Evolutionary conservation across 2,888 invertebrate genomes (phyloP), one percentile per base, ranked within the genome.

Genomic region (Nezara viridula): DNA sequence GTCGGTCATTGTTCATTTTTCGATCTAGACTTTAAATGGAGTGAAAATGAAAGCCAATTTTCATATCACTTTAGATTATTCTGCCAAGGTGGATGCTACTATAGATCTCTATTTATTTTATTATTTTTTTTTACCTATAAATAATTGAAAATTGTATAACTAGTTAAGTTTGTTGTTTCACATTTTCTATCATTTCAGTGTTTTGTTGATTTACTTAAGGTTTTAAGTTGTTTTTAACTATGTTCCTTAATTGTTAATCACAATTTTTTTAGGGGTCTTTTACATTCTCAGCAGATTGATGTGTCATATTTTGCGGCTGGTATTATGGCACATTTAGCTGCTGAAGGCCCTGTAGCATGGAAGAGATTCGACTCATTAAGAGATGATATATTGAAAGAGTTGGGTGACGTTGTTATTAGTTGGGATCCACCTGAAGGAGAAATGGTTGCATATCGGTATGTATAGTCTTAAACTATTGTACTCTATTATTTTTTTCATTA

Each of bases 271-370:
- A 92, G 92, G 91, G 90, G 92, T 91, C 92, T 95, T 66, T 92
- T 95, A 90, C 93, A 94, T 91, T 95, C 95, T 0, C 93, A 94
- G 86, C 95, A 95, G 91, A 96, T 96, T 95, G 96, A 96, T 96
- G 96, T 97, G 90, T 97, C 98, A 92, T 98, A 98, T 93, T 98
- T 98, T 93, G 98, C 98, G 1, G 98, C 98, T 14, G 98, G 99
- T 7, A 98, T 99, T 66, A 94, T 99, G 90, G 98, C 98, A 1
- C 99, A 99, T 93, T 96, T 99, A 94, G 97, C 97, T 5, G 98
- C 98, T 0, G 98, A 99, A 93, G 98, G 98, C 0, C 95, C 95
- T 0, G 95, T 94, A 16, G 95, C 96, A 0, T 99, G 99, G 98
- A 95, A 97, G 27, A 95, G 92, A 92, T 60, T 92, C 93, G 90